Evolutionary conservation across 2,888 invertebrate genomes (phyloP).

Genomic region (Sialis fuliginosa): DNA sequence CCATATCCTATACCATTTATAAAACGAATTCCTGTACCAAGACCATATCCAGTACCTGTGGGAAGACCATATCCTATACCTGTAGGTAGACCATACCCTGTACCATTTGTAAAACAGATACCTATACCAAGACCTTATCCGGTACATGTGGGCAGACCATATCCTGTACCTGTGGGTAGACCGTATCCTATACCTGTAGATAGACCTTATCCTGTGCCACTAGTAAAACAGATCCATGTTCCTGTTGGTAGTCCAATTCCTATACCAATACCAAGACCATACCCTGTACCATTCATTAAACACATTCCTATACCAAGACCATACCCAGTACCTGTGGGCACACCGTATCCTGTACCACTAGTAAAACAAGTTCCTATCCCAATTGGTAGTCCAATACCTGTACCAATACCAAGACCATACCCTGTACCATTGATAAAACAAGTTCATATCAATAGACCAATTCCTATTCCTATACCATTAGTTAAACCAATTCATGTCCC

Average conservation of each 20-base stretch:
- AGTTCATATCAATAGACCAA: slow-evolving; percentile 9
- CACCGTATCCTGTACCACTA: slow-evolving; percentile 8
- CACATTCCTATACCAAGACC: slow-evolving; percentile 12
- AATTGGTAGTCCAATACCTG: slow-evolving; percentile 17
- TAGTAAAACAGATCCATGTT: slow-evolving; percentile 30
- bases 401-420: slow-evolving; percentile 20
- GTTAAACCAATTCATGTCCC: too few species aligned
- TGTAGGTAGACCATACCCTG: slow-evolving; percentile 27
- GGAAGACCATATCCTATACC: slow-evolving; percentile 17
- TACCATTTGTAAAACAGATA: slow-evolving; percentile 34
- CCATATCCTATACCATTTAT: slow-evolving; percentile 19
- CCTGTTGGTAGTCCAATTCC: slow-evolving; percentile 28
- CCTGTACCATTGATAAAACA: slow-evolving; percentile 21
- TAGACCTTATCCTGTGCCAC: slow-evolving; percentile 26
- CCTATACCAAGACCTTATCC: slow-evolving; percentile 39
- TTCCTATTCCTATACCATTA: slow-evolving; percentile 8
- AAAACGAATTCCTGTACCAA: slow-evolving; percentile 6
- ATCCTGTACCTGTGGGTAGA: slow-evolving; percentile 18
- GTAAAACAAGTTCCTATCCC: slow-evolving; percentile 18
- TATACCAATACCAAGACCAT: slow-evolving; percentile 15
- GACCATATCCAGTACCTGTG: slow-evolving; percentile 17
- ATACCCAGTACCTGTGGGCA: slow-evolving; percentile 17
- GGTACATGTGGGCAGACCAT: slow-evolving; percentile 36
- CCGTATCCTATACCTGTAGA: slow-evolving; percentile 31
- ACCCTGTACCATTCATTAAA: slow-evolving; percentile 9